Base-by-base conservation (phyloP, 2,888 invertebrate species). In the Euzophera pinguis region DNA sequence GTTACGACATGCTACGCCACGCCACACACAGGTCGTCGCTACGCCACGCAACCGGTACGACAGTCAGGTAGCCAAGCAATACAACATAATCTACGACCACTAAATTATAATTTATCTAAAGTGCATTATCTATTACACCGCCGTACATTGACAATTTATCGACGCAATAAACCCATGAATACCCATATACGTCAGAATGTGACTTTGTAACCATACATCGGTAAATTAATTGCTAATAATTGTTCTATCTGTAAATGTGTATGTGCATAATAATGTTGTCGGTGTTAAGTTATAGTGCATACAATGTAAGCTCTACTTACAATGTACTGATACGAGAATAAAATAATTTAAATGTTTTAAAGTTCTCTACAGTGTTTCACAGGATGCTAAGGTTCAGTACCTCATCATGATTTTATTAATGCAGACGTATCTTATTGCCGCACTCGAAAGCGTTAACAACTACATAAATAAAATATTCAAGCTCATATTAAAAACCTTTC, bases 161-260 rank as follows among this genome's bases (percentile, higher is more conserved):
- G 45, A 13, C 45, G 12, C 12, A 32, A 32, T 45, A 45, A 45
- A 45, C 32, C 7, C 13, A 14, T 14, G 12, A 32, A 45, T 32
- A 14, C 14, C 45, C 45, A 14, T 32, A 32, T 32, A 45, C 7
- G 45, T 45, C 45, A 14, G 14, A 13, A 32, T 12, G n/a, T 27
- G 32, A 45, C 13, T 32, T 22, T 8, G 45, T 22, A 22, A 45
- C 14, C 32, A 12, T 53, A 55, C 41, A 52, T 42, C 12, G 38
- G 49, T 35, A 50, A 47, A 52, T 41, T 53, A 50, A 47, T 50
- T 41, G 41, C 49, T 7, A 37, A 47, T 37, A 48, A 17, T 37
- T 8, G 35, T 47, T 10, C 29, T 48, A 48, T 48, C 27, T 7
- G 27, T 8, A 14, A 22, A 27, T 39, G 29, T 27, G 22, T 13